Base-by-base conservation (phyloP, 2,797 vertebrate genomes). In the Rhynchonycteris naso region DNA sequence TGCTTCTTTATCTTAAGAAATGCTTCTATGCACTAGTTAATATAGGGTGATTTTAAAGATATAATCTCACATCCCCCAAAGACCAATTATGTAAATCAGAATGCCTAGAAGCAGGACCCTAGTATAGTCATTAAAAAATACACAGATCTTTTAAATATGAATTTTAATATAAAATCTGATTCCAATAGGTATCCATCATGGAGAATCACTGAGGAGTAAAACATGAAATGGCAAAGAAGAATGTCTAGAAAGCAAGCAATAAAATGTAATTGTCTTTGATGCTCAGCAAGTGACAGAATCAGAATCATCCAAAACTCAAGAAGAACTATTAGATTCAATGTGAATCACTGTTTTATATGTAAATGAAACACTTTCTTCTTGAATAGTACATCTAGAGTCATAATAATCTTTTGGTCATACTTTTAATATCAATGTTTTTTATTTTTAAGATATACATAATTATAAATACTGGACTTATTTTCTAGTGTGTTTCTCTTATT, bases 371-470 rank as follows among this genome's bases (percentile, higher is more conserved):
- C 10, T 94, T 38, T 82, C 22, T 66, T 79, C 21, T 75, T 85
- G 10, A 68, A 61, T 12, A 88, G 11, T 66, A 79, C 84, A 75
- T 76, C 43, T 30, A 88, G 30, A 84, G 26, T 2, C 52, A 68
- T 87, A 61, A 63, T 87, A 72, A 54, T 61, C 7, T 84, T 61
- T 74, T 61, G n/a, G 14, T 52, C 14, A n/a, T 8, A 10, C 24
- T 87, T 76, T 86, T 59, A 75, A 88, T 80, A 61, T 59, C 28
- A 76, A 18, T 88, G 10, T 26, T 92, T 94, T 79, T 63, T 21
- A 30, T 68, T 43, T 63, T 91, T 76, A 74, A 81, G 91, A 71
- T 61, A 65, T 24, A 21, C 8, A 30, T 30, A 50, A 56, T 66
- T 88, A 65, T 0, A 82, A 66, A 63, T 61, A 47, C 5, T 43